Conservation (phyloP, 1,140 invertebrate species). For the Pinna nobilis region DNA sequence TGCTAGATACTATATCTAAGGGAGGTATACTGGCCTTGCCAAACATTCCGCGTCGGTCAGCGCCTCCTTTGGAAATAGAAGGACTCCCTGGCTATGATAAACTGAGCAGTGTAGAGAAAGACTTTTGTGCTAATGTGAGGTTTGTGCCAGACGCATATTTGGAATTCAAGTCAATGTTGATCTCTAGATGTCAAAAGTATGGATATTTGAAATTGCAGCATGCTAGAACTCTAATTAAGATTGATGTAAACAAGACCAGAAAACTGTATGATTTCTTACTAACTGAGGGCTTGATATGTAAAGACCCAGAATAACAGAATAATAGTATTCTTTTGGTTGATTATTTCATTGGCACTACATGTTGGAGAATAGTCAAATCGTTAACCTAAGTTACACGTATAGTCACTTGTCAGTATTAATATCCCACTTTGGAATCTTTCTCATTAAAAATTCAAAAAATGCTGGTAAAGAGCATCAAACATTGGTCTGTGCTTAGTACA, state of each 20-base stretch:
- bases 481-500: too few species aligned
- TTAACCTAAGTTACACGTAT: too few species aligned
- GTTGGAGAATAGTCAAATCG: too few species aligned
- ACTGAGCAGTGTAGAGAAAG: constrained; percentile 83
- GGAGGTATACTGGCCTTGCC: constrained; percentile 44
- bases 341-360: too few species aligned
- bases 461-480: too few species aligned
- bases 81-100: constrained; percentile 87
- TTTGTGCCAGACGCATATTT: constrained; percentile 86
- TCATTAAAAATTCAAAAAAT: too few species aligned
- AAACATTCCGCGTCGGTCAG: constrained; percentile 62
- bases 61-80: constrained; percentile 84
- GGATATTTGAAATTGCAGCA: constrained; percentile 85
- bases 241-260: constrained; percentile 95
- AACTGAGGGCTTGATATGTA: constrained; percentile 81
- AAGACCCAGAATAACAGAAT: too few species aligned
- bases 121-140: constrained; percentile 84
- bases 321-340: too few species aligned
- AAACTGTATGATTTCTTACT: constrained; percentile 91
- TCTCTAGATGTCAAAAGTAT: constrained; percentile 80
- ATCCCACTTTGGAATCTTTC: too few species aligned
- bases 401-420: too few species aligned
- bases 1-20: constrained; percentile 54
- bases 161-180: constrained; percentile 84
- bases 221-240: constrained; percentile 88